Base-by-base conservation (phyloP, 2,797 vertebrate genomes). In the Columba guinea region DNA sequence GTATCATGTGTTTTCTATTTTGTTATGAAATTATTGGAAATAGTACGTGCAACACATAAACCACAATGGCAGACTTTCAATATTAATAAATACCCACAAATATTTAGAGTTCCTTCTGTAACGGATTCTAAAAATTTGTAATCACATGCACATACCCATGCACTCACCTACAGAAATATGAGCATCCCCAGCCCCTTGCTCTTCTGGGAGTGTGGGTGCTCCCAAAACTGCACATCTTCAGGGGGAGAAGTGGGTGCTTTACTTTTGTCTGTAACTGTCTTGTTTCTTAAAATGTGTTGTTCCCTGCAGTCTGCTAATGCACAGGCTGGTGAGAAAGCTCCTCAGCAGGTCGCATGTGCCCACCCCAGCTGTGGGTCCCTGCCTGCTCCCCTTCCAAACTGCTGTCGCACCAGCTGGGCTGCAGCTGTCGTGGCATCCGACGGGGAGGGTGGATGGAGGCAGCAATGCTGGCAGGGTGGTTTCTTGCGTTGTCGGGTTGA, bases 351-450 rank as follows among this genome's bases (percentile, higher is more conserved):
- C 34, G 18, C 41, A 5, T 44, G 19, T 2, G 3, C 22, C n/a
- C 63, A 41, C 12, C 16, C 1, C 0, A n/a, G 30, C 64, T 83
- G 32, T 8, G 10, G 30, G 46, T 74, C 56, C 1, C 1, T 65
- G 34, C 11, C 49, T 81, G 23, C 34, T 74, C 83, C 14, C 3
- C 34, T 35, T 34, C 48, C 12, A 37, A 39, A 41, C 34, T 51
- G 30, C 71, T 63, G 35, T 30, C 8, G 0, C 8, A 35, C 8
- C 27, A 59, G 4, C 41, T 79, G 22, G 48, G 4, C 6, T 55
- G 44, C 7, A 7, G 32, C 44, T n/a, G 3, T 67, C 22, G 9
- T 0, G 0, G 48, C 3, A 0, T 63, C 30, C 19, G 3, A 74
- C 52, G 58, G 30, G 30, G 59, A 28, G 30, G 28, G 24, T 59